Conservation (phyloP, 1,140 invertebrate genomes). For the Protaetia brevitarsis region DNA sequence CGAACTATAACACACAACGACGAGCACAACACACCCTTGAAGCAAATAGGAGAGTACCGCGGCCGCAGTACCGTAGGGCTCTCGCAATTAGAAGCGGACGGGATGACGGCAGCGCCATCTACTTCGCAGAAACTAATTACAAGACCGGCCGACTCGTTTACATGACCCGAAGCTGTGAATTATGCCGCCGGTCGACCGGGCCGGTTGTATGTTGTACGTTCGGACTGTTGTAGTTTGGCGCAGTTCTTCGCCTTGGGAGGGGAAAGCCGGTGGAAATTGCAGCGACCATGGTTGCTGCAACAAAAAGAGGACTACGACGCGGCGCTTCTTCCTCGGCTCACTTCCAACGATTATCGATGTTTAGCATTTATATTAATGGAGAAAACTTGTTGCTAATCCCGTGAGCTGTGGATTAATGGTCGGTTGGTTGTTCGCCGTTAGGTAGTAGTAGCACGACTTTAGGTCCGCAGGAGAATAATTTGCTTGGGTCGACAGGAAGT, state of each 20-base stretch:
- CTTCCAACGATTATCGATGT: constrained; percentile 1
- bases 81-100: constrained; percentile 8
- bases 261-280: background rate
- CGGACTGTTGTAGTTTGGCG: too few species aligned
- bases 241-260: background rate
- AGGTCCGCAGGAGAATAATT: background rate
- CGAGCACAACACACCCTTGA: background rate
- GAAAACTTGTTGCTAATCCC: background rate
- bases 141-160: constrained; percentile 5
- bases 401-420: background rate
- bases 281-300: background rate
- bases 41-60: background rate
- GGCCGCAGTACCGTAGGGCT: background rate
- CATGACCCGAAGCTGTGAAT: constrained; percentile 7
- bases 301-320: background rate
- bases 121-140: constrained; percentile 6
- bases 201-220: too few species aligned
- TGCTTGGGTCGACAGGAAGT: too few species aligned
- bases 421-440: background rate
- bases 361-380: constrained; percentile 15
- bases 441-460: background rate
- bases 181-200: background rate
- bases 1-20: background rate
- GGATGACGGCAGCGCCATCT: background rate
- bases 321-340: background rate